Conservation (phyloP, 2,888 invertebrate genomes). For the Sinelater perroti region DNA sequence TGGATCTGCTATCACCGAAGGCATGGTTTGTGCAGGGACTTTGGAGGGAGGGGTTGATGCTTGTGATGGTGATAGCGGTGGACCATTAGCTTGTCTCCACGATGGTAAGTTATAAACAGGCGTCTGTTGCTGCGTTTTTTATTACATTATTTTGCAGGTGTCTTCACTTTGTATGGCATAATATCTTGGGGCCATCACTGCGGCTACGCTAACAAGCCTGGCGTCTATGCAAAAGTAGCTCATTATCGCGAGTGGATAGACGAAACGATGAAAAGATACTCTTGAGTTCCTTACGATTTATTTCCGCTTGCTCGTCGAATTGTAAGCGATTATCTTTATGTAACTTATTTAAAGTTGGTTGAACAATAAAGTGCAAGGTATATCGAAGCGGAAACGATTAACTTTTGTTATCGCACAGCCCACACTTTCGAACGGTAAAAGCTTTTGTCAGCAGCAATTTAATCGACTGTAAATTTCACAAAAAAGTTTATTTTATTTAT, state of each 20-base stretch:
- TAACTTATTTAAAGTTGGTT: too few species aligned
- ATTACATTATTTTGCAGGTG: constrained; percentile 60
- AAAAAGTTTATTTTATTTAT: too few species aligned
- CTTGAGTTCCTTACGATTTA: constrained; percentile 4
- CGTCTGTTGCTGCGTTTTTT: neutral
- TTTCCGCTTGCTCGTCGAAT: too few species aligned
- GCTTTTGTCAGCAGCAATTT: too few species aligned
- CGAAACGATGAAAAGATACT: constrained; percentile 59
- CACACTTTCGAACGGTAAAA: too few species aligned
- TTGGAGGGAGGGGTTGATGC: constrained; percentile 79
- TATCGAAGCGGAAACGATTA: too few species aligned
- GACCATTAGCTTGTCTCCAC: constrained; percentile 78
- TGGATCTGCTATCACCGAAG: constrained; percentile 70
- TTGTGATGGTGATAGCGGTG: constrained; percentile 86
- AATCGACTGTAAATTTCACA: too few species aligned
- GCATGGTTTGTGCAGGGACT: constrained; percentile 85
- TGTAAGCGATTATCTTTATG: too few species aligned
- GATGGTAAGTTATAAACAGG: constrained; percentile 60
- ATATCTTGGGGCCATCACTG: constrained; percentile 84
- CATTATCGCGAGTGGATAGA: constrained; percentile 75
- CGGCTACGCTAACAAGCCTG: constrained; percentile 76
- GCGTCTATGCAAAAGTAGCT: constrained; percentile 75
- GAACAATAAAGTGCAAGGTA: too few species aligned
- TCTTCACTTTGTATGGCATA: constrained; percentile 73
- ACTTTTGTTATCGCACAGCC: too few species aligned